Evolutionary conservation across 35 echinoderm and acorn worm genomes (phyloP).

Genomic region (Ptychodera flava): DNA sequence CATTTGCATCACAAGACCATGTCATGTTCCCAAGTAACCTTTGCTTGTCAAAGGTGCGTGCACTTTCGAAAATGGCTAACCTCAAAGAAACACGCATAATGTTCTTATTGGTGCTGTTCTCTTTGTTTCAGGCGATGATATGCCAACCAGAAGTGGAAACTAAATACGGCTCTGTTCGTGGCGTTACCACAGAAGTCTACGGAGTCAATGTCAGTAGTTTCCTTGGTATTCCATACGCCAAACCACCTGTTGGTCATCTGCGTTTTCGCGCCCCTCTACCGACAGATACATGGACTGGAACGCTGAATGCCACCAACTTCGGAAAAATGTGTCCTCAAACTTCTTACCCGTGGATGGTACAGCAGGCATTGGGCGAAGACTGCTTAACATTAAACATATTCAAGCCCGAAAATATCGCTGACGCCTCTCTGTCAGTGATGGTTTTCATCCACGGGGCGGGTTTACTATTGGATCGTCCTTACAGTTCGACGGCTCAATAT

Average conservation of each 20-base stretch:
- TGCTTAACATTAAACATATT: conserved; percentile 80
- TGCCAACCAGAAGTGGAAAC: conserved; percentile 9
- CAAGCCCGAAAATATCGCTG: conserved; percentile 38
- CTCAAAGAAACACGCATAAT: too few relatives aligned
- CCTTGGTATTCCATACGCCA: conserved; percentile 80
- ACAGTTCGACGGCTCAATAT: conserved; percentile 63
- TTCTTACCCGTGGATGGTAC: background rate
- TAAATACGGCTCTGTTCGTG: conserved; percentile 14
- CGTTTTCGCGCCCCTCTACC: conserved; percentile 36
- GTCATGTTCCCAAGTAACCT: too few relatives aligned
- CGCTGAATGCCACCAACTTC: conserved; percentile 81
- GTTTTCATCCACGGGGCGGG: conserved; percentile 67
- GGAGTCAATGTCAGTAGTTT: conserved; percentile 28
- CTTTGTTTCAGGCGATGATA: too few relatives aligned
- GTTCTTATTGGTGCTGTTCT: too few relatives aligned
- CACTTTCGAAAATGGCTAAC: too few relatives aligned
- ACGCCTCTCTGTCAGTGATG: conserved; percentile 64
- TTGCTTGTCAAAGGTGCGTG: too few relatives aligned
- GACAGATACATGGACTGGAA: conserved; percentile 6
- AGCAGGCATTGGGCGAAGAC: conserved; percentile 46
- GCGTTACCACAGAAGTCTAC: conserved; percentile 4
- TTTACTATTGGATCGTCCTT: conserved; percentile 52
- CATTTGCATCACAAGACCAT: too few relatives aligned
- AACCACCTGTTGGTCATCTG: conserved; percentile 61
- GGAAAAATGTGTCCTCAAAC: conserved; percentile 56